Evolutionary conservation across 2,797 vertebrate genomes (phyloP), one percentile per base, ranked within the genome.

Genomic region (Ceyx erithaca): DNA sequence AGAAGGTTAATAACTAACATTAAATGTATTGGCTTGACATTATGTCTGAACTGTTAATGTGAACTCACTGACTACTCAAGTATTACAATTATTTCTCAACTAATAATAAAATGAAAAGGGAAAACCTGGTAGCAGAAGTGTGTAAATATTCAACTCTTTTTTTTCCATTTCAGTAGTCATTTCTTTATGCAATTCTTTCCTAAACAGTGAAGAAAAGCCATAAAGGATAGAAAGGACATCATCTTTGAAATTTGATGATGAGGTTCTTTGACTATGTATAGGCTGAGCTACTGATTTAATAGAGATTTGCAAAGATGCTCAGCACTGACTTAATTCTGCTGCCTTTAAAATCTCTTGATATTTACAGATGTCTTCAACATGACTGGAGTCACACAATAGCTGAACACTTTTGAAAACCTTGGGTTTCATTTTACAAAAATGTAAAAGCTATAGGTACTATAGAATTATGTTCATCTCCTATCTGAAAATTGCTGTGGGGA

Each of bases 41-140:
- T 96, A 93, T 62, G 26, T 90, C 91, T 96, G 78, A 95, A 91
- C 77, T 95, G 58, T 79, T 97, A 79, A 82, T 76, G 93, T 78
- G 91, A 96, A 95, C 81, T 83, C 70, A 89, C 68, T 95, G 87
- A 54, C 87, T 91, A 37, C 33, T 91, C 51, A 57, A 76, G 19
- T 89, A 80, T 91, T 96, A 71, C 76, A 93, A 26, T 55, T 84
- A 77, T 85, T 93, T 91, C 78, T 80, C 45, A 91, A 37, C 33
- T 87, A 90, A 80, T 66, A 79, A 80, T 78, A 82, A 88, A 89
- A 89, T 71, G 26, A 68, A 91, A 78, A 87, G 33, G 21, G 77
- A 41, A 63, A 79, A 64, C 12, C 9, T 40, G 55, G 37, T 28
- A 81, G 46, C 61, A 88, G 69, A 72, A 76, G 8, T 59, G 19